phyloP scores from a whole-genome alignment of 1,140 invertebrate genomes.

The Asbolus verrucosus region DNA sequence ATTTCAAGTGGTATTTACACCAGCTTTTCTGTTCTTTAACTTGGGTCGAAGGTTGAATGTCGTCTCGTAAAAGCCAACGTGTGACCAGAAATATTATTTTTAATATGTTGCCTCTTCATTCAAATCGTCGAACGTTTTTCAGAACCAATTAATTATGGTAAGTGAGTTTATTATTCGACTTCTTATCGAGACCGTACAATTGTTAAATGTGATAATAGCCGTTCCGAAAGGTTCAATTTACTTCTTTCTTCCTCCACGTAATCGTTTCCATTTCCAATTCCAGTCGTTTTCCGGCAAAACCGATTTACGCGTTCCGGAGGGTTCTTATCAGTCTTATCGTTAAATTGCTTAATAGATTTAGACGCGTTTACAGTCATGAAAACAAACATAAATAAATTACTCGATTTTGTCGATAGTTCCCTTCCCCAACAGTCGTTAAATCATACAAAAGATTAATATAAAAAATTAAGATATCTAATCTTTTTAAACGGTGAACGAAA shows the following conservation, averaged over 20 bases:
- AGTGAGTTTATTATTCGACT: not conserved
- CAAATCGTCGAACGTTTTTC: not conserved
- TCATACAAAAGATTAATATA: too few relatives aligned
- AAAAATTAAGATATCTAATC: too few relatives aligned
- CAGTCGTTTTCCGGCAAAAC: conserved; percentile 59
- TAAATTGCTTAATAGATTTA: conserved; percentile 49
- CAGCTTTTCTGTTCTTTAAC: conserved; percentile 22
- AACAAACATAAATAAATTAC: conserved; percentile 34
- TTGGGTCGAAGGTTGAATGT: conserved; percentile 43
- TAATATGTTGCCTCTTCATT: not conserved
- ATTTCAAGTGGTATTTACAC: conserved; percentile 60
- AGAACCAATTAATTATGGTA: not conserved
- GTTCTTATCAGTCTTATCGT: conserved; percentile 51
- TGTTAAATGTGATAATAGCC: conserved; percentile 42
- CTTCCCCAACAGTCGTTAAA: too few relatives aligned
- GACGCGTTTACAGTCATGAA: conserved; percentile 25
- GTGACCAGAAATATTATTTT: not conserved
- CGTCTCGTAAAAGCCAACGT: conserved; percentile 21
- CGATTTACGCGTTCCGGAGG: conserved; percentile 56
- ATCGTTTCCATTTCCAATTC: conserved; percentile 58
- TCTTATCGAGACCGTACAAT: conserved; percentile 7
- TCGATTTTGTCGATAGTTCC: not conserved
- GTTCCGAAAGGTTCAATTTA: conserved; percentile 55
- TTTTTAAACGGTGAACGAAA: too few relatives aligned
- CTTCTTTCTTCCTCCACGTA: conserved; percentile 52